A percentile compares a stretch with the other conserved stretches of the same genome.
phyloP scores from a whole-genome alignment of 1,140 invertebrate species.

The Lamellibrachia luymesi region DNA sequence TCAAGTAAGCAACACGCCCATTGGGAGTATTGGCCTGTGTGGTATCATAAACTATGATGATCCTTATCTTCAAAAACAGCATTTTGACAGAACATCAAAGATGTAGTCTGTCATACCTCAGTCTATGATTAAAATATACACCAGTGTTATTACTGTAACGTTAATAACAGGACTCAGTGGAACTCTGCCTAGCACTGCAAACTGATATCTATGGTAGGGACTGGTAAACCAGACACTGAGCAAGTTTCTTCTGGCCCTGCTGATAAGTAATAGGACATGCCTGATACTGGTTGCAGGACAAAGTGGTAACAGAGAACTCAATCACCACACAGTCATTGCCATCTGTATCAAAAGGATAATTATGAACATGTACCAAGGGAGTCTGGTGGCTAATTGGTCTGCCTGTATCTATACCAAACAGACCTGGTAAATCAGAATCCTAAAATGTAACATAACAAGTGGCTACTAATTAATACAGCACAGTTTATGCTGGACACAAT shows the following conservation, averaged over 20 bases:
- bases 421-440: not conserved
- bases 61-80: not conserved
- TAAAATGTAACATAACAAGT: not conserved
- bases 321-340: not conserved
- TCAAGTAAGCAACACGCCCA: not conserved
- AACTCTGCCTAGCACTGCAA: not conserved
- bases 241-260: not conserved
- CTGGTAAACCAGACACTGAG: not conserved
- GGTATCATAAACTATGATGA: not conserved
- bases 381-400: not conserved
- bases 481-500: not conserved
- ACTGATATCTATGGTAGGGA: not conserved
- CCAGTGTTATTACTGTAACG: not conserved
- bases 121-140: not conserved
- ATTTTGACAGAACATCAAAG: not conserved
- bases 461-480: not conserved
- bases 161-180: not conserved
- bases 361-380: not conserved
- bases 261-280: not conserved
- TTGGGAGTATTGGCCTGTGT: not conserved
- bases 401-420: not conserved
- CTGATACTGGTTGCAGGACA: not conserved
- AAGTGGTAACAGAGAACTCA: not conserved
- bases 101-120: not conserved
- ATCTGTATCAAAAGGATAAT: constrained; percentile 1